Percentiles rank a stretch among this genome's conserved stretches.
Conservation (phyloP, 2,797 vertebrate genomes). For the Danio albolineatus region DNA sequence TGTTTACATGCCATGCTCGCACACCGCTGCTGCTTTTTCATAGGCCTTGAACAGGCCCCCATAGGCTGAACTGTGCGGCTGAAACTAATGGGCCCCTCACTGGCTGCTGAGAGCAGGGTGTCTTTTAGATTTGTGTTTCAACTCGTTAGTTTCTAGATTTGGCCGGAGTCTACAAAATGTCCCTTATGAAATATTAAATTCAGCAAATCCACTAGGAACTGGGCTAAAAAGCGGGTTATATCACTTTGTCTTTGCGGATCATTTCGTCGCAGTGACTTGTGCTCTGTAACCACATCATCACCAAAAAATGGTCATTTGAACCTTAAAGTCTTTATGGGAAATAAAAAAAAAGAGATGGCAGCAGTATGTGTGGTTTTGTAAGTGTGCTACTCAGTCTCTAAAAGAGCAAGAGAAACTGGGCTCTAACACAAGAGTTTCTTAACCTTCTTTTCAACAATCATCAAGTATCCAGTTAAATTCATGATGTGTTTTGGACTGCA, state of each 20-base stretch:
- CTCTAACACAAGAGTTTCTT: constrained; percentile 3
- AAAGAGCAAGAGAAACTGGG: constrained; percentile 10
- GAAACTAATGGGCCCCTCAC: constrained; percentile 72
- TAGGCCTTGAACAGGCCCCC: constrained; percentile 48
- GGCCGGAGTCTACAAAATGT: constrained; percentile 72
- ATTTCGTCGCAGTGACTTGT: constrained; percentile 17
- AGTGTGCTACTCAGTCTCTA: background rate
- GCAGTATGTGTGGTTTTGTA: background rate
- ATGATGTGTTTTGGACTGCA: background rate
- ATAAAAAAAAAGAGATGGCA: background rate
- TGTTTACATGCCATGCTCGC: constrained; percentile 69
- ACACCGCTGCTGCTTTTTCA: constrained; percentile 64
- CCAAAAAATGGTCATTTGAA: constrained; percentile 66
- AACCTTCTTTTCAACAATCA: constrained; percentile 30
- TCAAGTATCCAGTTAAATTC: background rate
- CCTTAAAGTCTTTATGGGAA: constrained; percentile 20
- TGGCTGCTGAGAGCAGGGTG: constrained; percentile 69
- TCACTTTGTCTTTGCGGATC: constrained; percentile 43
- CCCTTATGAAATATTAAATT: constrained; percentile 73
- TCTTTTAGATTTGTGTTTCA: constrained; percentile 75
- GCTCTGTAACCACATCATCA: constrained; percentile 9
- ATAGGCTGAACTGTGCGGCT: constrained; percentile 63
- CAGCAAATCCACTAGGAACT: constrained; percentile 75
- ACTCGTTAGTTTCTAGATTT: constrained; percentile 80
- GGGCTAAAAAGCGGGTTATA: constrained; percentile 62